Conservation (phyloP, 2,113 vertebrate genomes). For the Hucho hucho region DNA sequence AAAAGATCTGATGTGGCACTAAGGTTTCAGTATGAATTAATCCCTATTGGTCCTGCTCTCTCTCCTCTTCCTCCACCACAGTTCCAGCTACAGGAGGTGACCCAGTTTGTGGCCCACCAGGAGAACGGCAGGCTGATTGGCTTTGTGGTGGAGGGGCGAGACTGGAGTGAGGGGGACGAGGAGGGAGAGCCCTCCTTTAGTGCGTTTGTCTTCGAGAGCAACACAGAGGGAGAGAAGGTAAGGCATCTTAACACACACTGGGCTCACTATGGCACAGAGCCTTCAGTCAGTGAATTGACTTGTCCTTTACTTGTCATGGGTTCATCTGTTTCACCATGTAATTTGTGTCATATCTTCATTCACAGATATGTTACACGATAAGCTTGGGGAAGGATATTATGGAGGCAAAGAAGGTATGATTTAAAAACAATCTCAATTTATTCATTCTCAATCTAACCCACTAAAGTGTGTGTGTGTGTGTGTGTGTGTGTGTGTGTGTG, state of each 20-base stretch:
- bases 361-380: constrained; percentile 94
- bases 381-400: constrained; percentile 92
- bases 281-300: neutral
- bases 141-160: constrained; percentile 82
- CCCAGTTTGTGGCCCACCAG: constrained; percentile 91
- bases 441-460: neutral
- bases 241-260: neutral
- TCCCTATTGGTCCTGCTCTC: neutral
- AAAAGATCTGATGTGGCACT: too few relatives aligned
- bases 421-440: neutral
- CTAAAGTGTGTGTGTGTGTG: too few relatives aligned
- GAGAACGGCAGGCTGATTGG: constrained; percentile 93
- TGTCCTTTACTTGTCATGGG: too few relatives aligned
- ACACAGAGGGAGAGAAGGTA: constrained; percentile 98
- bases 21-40: neutral
- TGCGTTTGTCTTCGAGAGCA: constrained; percentile 92
- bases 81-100: constrained; percentile 88
- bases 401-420: constrained; percentile 87
- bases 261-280: neutral
- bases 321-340: neutral
- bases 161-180: constrained; percentile 69
- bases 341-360: constrained; percentile 31
- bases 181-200: constrained; percentile 81
- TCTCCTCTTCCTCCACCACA: constrained; percentile 45
- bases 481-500: too few relatives aligned